Percentiles rank a stretch among this genome's conserved stretches.
Evolutionary conservation across 2,797 vertebrate species (phyloP).

Genomic region (Rhabdophis nuchalis): DNA sequence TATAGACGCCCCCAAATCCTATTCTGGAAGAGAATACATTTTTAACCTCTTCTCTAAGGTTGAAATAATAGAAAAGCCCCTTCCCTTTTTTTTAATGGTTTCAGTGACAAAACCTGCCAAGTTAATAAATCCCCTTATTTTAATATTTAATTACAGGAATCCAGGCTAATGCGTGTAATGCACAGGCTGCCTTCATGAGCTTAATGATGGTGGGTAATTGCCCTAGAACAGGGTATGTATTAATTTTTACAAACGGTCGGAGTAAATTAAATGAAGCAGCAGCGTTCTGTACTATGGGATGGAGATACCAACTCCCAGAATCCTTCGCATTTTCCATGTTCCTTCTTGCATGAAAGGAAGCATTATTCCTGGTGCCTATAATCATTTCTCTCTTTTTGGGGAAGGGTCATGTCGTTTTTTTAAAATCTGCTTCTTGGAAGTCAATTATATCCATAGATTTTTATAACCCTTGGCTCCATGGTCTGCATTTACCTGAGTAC

Average conservation of each 20-base stretch:
- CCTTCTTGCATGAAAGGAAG: neutral
- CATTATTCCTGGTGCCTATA: neutral
- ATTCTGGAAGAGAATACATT: slow-evolving; percentile 3
- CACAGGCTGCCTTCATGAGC: neutral
- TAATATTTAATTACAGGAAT: slow-evolving; percentile 2
- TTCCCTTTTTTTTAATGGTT: slow-evolving; percentile 21
- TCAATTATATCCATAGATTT: neutral
- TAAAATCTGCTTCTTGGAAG: neutral
- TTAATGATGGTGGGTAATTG: neutral
- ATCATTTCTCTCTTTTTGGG: neutral
- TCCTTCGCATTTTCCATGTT: neutral
- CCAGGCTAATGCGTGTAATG: neutral
- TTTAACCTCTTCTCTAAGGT: slow-evolving; percentile 13
- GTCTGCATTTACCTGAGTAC: neutral
- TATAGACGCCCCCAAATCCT: neutral
- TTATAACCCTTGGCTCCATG: neutral
- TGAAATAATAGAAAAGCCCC: neutral
- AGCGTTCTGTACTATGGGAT: neutral
- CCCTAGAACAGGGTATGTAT: rapidly evolving
- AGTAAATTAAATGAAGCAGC: neutral
- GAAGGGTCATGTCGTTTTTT: neutral
- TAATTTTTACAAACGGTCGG: neutral
- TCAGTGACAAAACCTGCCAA: neutral
- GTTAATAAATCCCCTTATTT: neutral
- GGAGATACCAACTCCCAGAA: neutral